Percentiles rank a stretch among this genome's conserved stretches.
Conservation (phyloP, 2,888 invertebrate genomes). For the Euspilapteryx auroguttella region DNA sequence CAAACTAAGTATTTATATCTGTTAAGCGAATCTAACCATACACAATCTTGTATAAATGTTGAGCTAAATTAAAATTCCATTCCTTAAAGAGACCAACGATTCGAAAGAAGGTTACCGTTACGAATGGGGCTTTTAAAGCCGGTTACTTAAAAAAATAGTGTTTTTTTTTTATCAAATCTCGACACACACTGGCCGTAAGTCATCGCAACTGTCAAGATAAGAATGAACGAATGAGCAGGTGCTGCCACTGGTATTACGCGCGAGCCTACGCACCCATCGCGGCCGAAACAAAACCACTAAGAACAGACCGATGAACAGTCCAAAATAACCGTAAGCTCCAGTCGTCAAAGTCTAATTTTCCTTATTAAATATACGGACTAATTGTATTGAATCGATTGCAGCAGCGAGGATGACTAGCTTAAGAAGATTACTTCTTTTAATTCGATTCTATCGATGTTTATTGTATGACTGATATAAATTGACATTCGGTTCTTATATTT, state of each 20-base stretch:
- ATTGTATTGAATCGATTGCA: not conserved
- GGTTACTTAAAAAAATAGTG: slow-evolving; percentile 29
- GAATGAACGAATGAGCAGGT: slow-evolving; percentile 58
- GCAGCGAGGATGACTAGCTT: slow-evolving; percentile 15
- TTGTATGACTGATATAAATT: slow-evolving; percentile 36
- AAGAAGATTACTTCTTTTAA: slow-evolving; percentile 38
- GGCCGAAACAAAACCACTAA: not conserved
- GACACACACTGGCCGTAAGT: slow-evolving; percentile 51
- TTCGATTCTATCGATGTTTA: slow-evolving; percentile 44
- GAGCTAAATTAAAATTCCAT: slow-evolving; percentile 38
- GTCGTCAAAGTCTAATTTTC: too few species aligned
- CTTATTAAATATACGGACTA: too few species aligned
- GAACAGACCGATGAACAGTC: too few species aligned
- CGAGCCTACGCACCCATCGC: slow-evolving; percentile 34
- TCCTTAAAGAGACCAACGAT: slow-evolving; percentile 31
- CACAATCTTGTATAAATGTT: slow-evolving; percentile 24
- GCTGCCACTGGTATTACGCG: slow-evolving; percentile 56
- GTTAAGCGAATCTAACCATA: too few species aligned
- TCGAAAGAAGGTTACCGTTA: slow-evolving; percentile 51
- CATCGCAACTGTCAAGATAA: slow-evolving; percentile 60
- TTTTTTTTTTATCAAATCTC: slow-evolving; percentile 33
- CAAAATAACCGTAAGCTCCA: too few species aligned
- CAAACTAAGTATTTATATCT: too few species aligned
- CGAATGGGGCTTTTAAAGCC: slow-evolving; percentile 42
- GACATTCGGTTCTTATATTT: slow-evolving; percentile 32